phyloP scores from a whole-genome alignment of 2,113 vertebrate species.

The Agapornis roseicollis region DNA sequence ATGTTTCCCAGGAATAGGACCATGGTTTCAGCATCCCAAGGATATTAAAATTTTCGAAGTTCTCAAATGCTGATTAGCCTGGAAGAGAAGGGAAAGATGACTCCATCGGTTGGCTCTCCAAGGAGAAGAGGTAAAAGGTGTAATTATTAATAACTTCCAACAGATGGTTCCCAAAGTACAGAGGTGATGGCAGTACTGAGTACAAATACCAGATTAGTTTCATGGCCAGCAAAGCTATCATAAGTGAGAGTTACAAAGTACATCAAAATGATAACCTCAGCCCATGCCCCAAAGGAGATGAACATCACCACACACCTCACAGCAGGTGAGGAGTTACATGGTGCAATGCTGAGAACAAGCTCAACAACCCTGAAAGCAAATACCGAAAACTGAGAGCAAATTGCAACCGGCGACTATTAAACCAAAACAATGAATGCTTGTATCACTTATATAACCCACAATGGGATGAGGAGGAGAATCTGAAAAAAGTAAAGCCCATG shows the following conservation, averaged over 20 bases:
- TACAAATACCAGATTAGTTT: not conserved
- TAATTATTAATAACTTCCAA: not conserved
- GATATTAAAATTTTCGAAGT: not conserved
- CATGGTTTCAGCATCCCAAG: not conserved
- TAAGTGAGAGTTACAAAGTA: not conserved
- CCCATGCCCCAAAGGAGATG: not conserved
- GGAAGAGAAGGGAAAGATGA: not conserved
- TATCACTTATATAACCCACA: not conserved
- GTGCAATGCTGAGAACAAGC: not conserved
- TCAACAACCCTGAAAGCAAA: not conserved
- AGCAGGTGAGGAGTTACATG: not conserved
- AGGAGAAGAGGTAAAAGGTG: not conserved
- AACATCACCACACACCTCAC: not conserved
- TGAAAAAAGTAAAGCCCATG: not conserved
- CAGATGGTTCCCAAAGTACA: not conserved
- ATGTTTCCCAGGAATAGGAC: not conserved
- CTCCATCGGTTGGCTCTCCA: not conserved
- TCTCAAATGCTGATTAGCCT: not conserved
- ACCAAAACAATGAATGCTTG: not conserved
- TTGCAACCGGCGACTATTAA: not conserved
- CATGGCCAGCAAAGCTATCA: not conserved
- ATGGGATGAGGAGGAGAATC: not conserved
- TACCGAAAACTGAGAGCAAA: not conserved
- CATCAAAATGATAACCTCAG: not conserved
- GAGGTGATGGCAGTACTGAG: not conserved